Evolutionary conservation across 35 echinoderm and acorn worm species (phyloP).

Genomic region (Apostichopus californicus): DNA sequence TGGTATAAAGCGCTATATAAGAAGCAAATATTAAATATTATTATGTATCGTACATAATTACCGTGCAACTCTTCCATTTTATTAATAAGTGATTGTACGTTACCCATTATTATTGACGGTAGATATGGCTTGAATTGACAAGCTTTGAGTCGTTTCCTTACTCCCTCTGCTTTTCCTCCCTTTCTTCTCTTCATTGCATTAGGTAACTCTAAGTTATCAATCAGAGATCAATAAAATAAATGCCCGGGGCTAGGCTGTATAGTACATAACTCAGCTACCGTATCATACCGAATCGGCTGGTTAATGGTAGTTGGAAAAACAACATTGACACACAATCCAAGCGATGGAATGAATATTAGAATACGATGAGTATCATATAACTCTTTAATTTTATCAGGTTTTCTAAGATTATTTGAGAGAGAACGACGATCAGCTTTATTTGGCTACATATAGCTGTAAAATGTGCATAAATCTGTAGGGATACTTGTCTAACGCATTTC

Average conservation of each 20-base stretch:
- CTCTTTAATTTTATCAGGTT: too few species aligned
- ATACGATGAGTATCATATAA: background rate
- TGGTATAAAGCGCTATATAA: too few species aligned
- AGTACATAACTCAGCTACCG: constrained; percentile 14
- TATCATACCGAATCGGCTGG: constrained; percentile 25
- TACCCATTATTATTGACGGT: constrained; percentile 58
- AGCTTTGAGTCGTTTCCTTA: constrained; percentile 47
- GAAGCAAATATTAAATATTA: too few species aligned
- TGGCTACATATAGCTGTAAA: too few species aligned
- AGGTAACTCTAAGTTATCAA: constrained; percentile 26
- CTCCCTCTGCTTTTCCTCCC: constrained; percentile 53
- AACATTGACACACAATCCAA: constrained; percentile 17
- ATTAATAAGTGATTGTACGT: constrained; percentile 60
- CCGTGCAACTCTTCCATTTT: constrained; percentile 46
- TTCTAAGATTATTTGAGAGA: too few species aligned
- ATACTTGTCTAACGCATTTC: too few species aligned
- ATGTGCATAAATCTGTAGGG: too few species aligned
- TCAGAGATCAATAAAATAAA: background rate
- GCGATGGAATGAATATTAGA: constrained; percentile 17
- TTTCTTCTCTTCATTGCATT: constrained; percentile 55
- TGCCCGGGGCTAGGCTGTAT: background rate
- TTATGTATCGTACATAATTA: background rate
- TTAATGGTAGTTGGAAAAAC: background rate
- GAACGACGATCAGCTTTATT: too few species aligned
- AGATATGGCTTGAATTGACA: constrained; percentile 62